Evolutionary conservation across 2,113 vertebrate species (phyloP), one percentile per base, ranked within the genome.

Genomic region (Anthoscopus minutus): DNA sequence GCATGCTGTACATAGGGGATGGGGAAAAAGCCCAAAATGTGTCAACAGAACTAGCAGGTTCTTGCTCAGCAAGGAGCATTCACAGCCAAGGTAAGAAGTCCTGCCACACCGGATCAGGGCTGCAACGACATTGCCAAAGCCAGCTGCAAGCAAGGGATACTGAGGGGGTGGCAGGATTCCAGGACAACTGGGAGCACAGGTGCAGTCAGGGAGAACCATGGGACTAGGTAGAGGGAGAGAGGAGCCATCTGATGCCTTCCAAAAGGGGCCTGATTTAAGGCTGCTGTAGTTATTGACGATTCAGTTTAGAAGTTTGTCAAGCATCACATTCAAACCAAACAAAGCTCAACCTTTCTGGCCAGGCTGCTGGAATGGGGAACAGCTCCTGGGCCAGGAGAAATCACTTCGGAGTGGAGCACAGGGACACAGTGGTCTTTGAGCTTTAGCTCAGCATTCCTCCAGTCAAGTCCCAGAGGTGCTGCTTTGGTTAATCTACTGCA

Each of bases 21-120:
- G 14, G 10, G 2, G 2, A 12, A 40, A 42, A 48, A 30, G 3
- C 2, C 6, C 12, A 12, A 42, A 80, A 25, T 37, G 6, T 4
- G 3, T 24, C 71, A 82, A 56, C 15, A 38, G 31, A 78, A 31
- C 25, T 17, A 60, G 22, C 15, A 88, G 80, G 69, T 12, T 91
- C 51, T 81, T 78, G 37, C 77, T 69, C 64, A 73, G 78, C 77
- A 94, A 92, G 64, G 64, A 92, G 77, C 62, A 72, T 40, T 48
- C 58, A 92, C 4, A 9, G 73, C 35, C 57, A 88, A 60, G 31
- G 66, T 30, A 76, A 48, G n/a, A 76, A 48, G n/a, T 44, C 56
- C 84, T 79, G 72, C 56, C 83, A 81, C 1, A 4, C 51, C 88
- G 17, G 5, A 81, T 40, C 27, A 33, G 37, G 81, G 64, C 67